Conservation (phyloP, 2,888 invertebrate genomes). For the Lithophane leautieri region DNA sequence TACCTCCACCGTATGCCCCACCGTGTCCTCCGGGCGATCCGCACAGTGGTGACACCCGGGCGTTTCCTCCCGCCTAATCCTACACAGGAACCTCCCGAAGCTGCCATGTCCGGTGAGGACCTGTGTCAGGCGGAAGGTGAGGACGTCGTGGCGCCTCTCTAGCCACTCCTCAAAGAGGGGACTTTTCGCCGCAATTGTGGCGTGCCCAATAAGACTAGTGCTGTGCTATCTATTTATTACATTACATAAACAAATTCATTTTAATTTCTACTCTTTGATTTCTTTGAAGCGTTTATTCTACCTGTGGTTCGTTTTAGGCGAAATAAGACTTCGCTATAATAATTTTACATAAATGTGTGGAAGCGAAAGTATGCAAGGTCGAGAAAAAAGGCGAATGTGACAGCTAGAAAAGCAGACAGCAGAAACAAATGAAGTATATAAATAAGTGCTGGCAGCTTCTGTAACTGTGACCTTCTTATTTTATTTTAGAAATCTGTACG, state of each 20-base stretch:
- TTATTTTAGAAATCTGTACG: neutral
- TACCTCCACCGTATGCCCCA: too few relatives aligned
- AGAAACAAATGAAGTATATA: too few relatives aligned
- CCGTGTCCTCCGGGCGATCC: too few relatives aligned
- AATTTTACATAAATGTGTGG: neutral
- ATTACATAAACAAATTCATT: neutral
- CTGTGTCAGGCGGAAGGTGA: too few relatives aligned
- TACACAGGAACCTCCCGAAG: too few relatives aligned
- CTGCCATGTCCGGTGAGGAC: too few relatives aligned
- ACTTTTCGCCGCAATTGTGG: too few relatives aligned
- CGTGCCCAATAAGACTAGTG: neutral
- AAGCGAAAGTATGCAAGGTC: conserved; percentile 1
- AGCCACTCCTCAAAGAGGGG: too few relatives aligned
- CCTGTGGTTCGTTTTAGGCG: too few relatives aligned
- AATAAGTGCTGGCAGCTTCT: neutral
- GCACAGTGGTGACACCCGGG: too few relatives aligned
- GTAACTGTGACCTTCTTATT: neutral
- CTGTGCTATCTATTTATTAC: neutral
- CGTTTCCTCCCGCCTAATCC: too few relatives aligned
- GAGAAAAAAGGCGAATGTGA: neutral
- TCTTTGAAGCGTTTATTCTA: neutral
- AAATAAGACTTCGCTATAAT: neutral
- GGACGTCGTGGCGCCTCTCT: too few relatives aligned
- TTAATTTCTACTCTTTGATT: neutral
- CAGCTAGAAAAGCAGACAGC: neutral